Evolutionary conservation across 2,888 invertebrate species (phyloP), one percentile per base, ranked within the genome.

Genomic region (Pheosia tremula): DNA sequence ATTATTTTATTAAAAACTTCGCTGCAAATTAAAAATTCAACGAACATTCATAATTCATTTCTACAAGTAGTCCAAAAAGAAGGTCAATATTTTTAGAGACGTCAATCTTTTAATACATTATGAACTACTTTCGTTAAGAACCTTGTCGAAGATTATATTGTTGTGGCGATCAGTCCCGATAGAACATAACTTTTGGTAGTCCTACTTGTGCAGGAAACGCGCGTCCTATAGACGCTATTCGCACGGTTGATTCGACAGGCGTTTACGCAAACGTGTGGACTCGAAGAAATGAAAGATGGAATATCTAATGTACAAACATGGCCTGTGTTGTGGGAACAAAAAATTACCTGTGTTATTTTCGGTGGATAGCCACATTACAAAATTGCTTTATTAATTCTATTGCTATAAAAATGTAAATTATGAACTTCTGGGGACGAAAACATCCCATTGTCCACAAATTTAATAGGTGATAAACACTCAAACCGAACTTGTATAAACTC

Each of bases 171-270:
- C 11, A n/a, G n/a, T 47, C 47, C 47, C 2, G 47, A 47, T 4
- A 47, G 11, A n/a, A 4, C 5, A n/a, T 11, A n/a, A 4, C 11
- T 11, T 11, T 47, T 47, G 47, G 47, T 47, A 47, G 4, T 4
- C 47, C n/a, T 47, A 47, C 47, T n/a, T 11, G 47, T 47, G 66
- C 81, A 81, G 85, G 85, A 85, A 86, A 81, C 73, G 67, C 69
- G 74, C 73, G 74, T 77, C 73, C 75, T 77, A 58, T 71, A 66
- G 66, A 57, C 56, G 56, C 52, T 37, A 66, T 66, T 76, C 64
- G 69, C 76, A 67, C 74, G 73, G 63, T 61, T 59, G 52, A 57
- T 39, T 59, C 37, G 36, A 57, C 36, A 2, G 41, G 56, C 38
- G 56, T 64, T 56, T 61, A 57, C n/a, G 4, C 13, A n/a, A 45